These are phyloP conservation scores for Thryonomys swinderianus DNA, from an alignment of 2,113 vertebrate genomes.

Conservation along the genomic window DNA sequence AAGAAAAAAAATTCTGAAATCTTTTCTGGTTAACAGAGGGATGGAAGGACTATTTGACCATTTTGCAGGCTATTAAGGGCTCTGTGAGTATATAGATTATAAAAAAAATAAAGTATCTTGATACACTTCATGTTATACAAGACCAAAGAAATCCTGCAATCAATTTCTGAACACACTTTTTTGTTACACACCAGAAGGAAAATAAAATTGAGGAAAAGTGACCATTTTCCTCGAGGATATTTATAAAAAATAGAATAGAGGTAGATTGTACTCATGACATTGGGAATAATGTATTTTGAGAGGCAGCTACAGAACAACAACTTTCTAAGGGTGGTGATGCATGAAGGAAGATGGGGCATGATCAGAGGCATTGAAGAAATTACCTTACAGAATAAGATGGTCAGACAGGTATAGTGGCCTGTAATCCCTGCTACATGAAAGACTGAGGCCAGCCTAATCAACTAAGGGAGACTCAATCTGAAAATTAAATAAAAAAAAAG, in stretches of 20 bases:
- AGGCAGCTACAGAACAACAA: background rate
- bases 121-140: background rate
- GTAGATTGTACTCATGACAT: background rate
- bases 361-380: background rate
- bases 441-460: background rate
- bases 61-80: background rate
- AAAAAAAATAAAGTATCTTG: background rate
- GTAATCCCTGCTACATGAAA: background rate
- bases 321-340: background rate
- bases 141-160: background rate
- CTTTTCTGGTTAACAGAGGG: background rate
- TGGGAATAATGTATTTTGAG: background rate
- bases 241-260: background rate
- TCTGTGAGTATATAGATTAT: background rate
- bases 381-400: background rate
- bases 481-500: background rate
- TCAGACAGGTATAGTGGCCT: background rate
- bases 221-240: background rate
- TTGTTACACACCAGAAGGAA: background rate
- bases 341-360: fast-evolving
- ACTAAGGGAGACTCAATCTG: background rate
- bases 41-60: background rate
- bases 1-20: background rate
- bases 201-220: background rate
- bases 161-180: background rate